A percentile compares a stretch with the other conserved stretches of the same genome.
Conservation (phyloP, 2,113 vertebrate species). For the Coreoperca whiteheadi region DNA sequence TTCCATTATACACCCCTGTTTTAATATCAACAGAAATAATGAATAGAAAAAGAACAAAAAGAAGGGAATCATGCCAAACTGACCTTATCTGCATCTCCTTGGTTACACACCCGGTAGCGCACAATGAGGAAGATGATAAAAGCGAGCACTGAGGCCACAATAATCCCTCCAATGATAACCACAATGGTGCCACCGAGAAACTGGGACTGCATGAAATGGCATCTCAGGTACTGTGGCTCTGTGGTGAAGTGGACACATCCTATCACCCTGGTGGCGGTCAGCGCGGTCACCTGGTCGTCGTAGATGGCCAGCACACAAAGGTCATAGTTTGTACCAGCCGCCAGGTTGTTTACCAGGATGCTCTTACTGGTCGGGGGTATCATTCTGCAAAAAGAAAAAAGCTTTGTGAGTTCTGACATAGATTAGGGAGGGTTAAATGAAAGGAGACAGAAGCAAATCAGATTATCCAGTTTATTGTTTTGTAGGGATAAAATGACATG, state of each 20-base stretch:
- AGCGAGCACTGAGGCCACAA: constrained; percentile 96
- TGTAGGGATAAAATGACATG: constrained; percentile 59
- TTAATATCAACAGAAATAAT: constrained; percentile 25
- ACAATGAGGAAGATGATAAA: constrained; percentile 99
- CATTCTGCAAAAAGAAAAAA: constrained; percentile 86
- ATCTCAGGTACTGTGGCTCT: constrained; percentile 95
- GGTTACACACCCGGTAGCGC: constrained; percentile 97
- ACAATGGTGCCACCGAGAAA: constrained; percentile 99
- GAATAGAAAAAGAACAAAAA: constrained; percentile 34
- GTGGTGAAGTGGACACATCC: constrained; percentile 97
- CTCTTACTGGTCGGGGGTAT: constrained; percentile 97
- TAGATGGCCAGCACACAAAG: constrained; percentile 98
- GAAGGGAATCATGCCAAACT: constrained; percentile 19
- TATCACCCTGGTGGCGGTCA: constrained; percentile 96
- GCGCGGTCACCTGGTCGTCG: constrained; percentile 94
- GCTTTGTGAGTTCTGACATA: constrained; percentile 29
- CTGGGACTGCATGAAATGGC: constrained; percentile 99
- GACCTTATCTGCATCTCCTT: constrained; percentile 90
- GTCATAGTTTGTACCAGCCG: constrained; percentile 93
- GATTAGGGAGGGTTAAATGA: constrained; percentile 60
- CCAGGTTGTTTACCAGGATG: constrained; percentile 97
- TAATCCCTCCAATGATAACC: constrained; percentile 98
- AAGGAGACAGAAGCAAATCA: constrained; percentile 60
- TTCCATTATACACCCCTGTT: background rate
- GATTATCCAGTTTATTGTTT: constrained; percentile 72